A percentile compares a stretch with the other conserved stretches of the same genome.
These are phyloP conservation scores for Drosophila serrata DNA, from an alignment of 1,140 invertebrate genomes.

Conservation along the genomic window DNA sequence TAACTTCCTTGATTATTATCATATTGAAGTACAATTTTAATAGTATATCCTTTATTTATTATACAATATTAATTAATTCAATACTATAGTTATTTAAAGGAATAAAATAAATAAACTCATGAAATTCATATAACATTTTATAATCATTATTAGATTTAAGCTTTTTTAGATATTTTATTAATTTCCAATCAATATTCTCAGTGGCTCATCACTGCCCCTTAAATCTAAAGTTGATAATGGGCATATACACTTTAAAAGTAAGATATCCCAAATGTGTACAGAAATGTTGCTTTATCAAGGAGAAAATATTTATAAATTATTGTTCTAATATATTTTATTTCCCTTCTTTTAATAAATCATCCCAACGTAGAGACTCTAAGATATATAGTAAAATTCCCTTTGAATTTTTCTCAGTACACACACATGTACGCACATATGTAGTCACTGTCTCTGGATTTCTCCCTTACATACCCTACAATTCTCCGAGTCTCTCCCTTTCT, in stretches of 20 bases:
- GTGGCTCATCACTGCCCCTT: conserved; percentile 28
- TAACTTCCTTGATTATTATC: background rate
- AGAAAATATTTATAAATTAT: background rate
- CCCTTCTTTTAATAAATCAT: background rate
- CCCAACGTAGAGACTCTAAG: background rate
- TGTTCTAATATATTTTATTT: no score
- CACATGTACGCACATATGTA: conserved; percentile 28
- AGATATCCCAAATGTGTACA: background rate
- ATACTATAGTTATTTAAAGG: background rate
- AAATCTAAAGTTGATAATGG: conserved; percentile 58
- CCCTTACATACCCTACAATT: conserved; percentile 5
- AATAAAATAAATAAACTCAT: background rate
- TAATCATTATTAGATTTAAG: background rate
- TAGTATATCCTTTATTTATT: no score
- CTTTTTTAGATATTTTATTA: background rate
- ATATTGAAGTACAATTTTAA: no score
- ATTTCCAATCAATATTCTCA: background rate
- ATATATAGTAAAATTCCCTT: background rate
- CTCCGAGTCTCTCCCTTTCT: background rate
- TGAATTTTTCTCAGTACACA: conserved; percentile 8
- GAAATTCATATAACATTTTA: background rate
- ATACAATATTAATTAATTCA: no score
- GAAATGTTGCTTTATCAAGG: background rate
- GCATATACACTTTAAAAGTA: conserved; percentile 33
- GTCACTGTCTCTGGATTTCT: conserved; percentile 7